Conservation (phyloP, 2,888 invertebrate genomes). For the Unio delphinus region DNA sequence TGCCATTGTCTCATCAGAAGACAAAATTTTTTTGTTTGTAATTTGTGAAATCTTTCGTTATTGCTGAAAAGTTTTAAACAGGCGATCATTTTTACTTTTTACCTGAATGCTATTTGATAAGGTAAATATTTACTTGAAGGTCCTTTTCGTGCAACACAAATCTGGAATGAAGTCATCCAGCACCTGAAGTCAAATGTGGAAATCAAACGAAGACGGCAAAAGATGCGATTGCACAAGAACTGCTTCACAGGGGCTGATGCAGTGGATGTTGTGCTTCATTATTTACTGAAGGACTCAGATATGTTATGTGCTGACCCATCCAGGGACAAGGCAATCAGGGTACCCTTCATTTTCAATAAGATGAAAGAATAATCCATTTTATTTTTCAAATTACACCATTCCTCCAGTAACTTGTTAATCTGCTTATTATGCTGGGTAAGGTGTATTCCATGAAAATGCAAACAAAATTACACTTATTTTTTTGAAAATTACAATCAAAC, state of each 20-base stretch:
- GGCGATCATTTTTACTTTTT: too few species aligned
- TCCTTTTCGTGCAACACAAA: conserved; percentile 65
- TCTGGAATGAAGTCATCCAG: conserved; percentile 67
- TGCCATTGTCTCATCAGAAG: too few species aligned
- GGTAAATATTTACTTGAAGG: conserved; percentile 34
- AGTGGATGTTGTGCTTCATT: conserved; percentile 65
- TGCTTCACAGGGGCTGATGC: conserved; percentile 68
- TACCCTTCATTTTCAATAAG: conserved; percentile 11
- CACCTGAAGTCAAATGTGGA: conserved; percentile 62
- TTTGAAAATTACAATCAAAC: too few species aligned
- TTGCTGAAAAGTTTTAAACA: too few species aligned
- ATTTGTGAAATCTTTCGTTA: too few species aligned
- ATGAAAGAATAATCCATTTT: background rate
- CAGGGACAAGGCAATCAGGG: conserved; percentile 65
- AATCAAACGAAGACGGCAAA: conserved; percentile 58
- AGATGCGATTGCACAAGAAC: conserved; percentile 60
- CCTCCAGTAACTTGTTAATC: too few species aligned
- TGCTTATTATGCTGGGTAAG: too few species aligned
- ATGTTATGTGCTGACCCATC: conserved; percentile 59
- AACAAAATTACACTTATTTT: too few species aligned
- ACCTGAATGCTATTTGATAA: too few species aligned
- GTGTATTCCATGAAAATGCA: too few species aligned
- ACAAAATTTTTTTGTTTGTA: too few species aligned
- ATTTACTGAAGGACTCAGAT: conserved; percentile 57
- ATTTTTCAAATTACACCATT: too few species aligned